Conservation (phyloP, 2,797 vertebrate genomes). For the Halcyon chelicuti region DNA sequence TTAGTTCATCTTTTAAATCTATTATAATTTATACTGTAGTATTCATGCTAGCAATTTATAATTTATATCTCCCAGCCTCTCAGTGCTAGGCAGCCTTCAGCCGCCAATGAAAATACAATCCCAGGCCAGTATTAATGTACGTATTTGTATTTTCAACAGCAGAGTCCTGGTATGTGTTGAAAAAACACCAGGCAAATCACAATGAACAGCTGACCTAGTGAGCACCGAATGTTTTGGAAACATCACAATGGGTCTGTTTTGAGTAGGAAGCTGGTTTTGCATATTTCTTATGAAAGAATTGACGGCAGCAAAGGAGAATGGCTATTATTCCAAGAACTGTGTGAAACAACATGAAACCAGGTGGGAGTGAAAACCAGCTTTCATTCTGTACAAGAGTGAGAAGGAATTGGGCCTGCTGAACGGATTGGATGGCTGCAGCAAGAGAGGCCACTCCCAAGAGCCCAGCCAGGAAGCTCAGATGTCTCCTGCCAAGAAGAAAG, state of each 20-base stretch:
- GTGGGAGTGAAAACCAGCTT: neutral
- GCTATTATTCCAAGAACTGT: neutral
- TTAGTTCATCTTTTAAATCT: neutral
- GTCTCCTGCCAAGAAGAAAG: neutral
- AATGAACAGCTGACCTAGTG: neutral
- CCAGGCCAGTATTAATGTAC: neutral
- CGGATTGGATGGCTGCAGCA: neutral
- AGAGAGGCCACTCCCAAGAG: neutral
- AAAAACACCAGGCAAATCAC: neutral
- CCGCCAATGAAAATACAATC: accelerated
- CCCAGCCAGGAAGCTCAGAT: neutral
- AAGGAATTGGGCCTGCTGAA: neutral
- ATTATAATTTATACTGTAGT: neutral
- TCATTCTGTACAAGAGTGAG: neutral
- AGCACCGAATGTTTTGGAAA: neutral
- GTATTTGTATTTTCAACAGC: neutral
- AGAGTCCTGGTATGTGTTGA: neutral
- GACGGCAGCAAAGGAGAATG: neutral
- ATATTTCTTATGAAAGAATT: neutral
- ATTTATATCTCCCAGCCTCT: neutral
- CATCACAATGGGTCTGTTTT: neutral
- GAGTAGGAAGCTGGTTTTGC: neutral
- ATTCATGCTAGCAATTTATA: neutral
- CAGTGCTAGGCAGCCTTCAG: neutral
- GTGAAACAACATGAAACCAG: neutral